Evolutionary conservation across 2,888 invertebrate genomes (phyloP), one percentile per base, ranked within the genome.

Genomic region (Craniophora ligustri): DNA sequence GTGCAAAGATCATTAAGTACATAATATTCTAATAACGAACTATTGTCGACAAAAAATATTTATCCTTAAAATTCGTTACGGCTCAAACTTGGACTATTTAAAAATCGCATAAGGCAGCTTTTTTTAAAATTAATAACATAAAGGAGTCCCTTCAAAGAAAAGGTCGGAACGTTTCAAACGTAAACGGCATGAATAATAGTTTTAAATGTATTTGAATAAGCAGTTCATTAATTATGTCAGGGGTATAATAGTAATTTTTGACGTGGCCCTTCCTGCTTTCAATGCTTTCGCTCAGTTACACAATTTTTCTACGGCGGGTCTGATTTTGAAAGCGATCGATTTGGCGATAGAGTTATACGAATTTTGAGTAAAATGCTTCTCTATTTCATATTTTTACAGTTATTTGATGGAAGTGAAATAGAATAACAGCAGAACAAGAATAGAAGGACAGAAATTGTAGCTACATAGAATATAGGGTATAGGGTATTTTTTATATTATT

Each of bases 111-210:
- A 81, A 81, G 79, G 81, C 77, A 81, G 75, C 74, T 75, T 77
- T 84, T 86, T 88, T 89, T 87, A 91, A n/a, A n/a, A 92, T 91
- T 90, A 91, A 88, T 90, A 86, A 84, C 76, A 75, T 75, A 78
- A 85, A 87, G 84, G 81, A 82, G 82, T 83, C 87, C 86, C 88
- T 91, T 87, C 86, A 90, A 84, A 89, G 86, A 85, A 89, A 87
- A 81, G 76, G 88, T 90, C 92, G 92, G 92, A 83, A 86, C 86
- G 72, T 88, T 90, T 90, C 87, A 91, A 91, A 92, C 86, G 86
- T 89, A 92, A 93, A 93, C 88, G 89, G 89, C 86, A 91, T 92
- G 91, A 92, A 92, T 93, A 93, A 93, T 93, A 92, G 93, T 92
- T 93, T 92, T 89, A 89, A 92, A 93, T 88, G 88, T 90, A 92